Percentiles rank a stretch among this genome's conserved stretches.
phyloP scores from a whole-genome alignment of 2,888 invertebrate genomes.

The Leptinotarsa tumamoca region DNA sequence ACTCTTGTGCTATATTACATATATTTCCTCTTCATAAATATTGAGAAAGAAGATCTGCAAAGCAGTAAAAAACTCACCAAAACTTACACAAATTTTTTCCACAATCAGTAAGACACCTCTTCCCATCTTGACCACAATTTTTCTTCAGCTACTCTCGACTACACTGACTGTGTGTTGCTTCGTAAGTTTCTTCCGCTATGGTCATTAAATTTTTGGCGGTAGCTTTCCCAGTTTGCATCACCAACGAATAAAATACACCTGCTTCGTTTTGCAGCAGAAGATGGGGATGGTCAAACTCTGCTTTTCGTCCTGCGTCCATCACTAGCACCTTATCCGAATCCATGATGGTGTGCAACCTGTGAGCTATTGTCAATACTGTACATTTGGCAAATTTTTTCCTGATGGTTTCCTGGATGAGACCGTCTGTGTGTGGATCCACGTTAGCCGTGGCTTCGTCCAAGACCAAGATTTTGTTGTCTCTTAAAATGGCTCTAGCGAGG shows the following conservation, averaged over 20 bases:
- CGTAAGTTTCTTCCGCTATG: neutral
- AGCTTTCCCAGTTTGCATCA: conserved; percentile 74
- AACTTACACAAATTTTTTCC: no score
- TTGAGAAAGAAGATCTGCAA: no score
- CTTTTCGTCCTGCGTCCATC: conserved; percentile 80
- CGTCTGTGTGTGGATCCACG: conserved; percentile 82
- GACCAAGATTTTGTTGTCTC: conserved; percentile 64
- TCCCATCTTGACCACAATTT: no score
- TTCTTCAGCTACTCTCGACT: no score
- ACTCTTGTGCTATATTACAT: no score
- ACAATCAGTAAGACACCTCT: no score
- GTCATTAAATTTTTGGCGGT: neutral
- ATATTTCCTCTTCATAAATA: no score
- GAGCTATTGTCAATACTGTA: conserved; percentile 82
- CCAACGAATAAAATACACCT: conserved; percentile 65
- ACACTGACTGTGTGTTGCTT: no score
- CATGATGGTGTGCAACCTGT: conserved; percentile 86
- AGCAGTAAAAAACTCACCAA: no score
- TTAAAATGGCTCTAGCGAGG: conserved; percentile 72
- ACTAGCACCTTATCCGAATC: conserved; percentile 85
- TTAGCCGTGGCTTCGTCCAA: conserved; percentile 84
- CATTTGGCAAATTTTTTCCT: no score
- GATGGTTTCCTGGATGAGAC: conserved; percentile 76
- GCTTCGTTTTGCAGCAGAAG: conserved; percentile 68
- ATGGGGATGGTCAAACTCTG: conserved; percentile 81